Evolutionary conservation across 1,140 invertebrate genomes (phyloP).

Genomic region (Coenobita brevimanus): DNA sequence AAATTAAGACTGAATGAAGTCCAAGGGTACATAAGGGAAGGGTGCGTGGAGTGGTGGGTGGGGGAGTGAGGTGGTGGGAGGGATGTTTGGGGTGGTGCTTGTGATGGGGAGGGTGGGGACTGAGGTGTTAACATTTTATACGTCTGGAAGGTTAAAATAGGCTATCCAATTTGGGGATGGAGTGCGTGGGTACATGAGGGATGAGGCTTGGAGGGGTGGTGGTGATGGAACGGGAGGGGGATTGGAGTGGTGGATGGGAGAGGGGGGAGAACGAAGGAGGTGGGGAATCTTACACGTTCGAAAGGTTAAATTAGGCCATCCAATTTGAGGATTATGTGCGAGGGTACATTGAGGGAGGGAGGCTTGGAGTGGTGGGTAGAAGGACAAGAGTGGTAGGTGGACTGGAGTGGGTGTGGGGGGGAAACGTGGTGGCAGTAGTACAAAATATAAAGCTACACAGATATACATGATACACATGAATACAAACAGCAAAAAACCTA

Average conservation of each 20-base stretch:
- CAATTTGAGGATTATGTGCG: no score
- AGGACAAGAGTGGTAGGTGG: background rate
- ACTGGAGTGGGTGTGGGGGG: background rate
- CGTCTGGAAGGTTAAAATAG: no score
- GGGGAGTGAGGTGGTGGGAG: background rate
- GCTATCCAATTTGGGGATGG: no score
- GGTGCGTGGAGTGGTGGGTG: background rate
- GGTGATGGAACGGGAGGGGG: background rate
- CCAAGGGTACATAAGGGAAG: background rate
- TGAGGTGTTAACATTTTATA: no score
- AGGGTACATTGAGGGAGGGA: background rate
- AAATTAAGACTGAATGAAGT: no score
- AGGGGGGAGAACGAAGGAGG: background rate
- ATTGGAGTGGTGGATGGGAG: background rate
- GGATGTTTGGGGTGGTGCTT: no score
- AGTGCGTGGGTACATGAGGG: background rate
- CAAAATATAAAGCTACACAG: no score
- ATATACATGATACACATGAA: no score
- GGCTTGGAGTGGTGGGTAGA: background rate
- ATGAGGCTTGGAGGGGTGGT: background rate
- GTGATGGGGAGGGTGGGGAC: no score
- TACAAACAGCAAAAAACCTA: no score
- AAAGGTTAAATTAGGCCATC: no score
- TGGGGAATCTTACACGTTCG: no score
- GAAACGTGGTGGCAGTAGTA: background rate